phyloP scores from a whole-genome alignment of 2,888 invertebrate species.

The Plagodis pulveraria region DNA sequence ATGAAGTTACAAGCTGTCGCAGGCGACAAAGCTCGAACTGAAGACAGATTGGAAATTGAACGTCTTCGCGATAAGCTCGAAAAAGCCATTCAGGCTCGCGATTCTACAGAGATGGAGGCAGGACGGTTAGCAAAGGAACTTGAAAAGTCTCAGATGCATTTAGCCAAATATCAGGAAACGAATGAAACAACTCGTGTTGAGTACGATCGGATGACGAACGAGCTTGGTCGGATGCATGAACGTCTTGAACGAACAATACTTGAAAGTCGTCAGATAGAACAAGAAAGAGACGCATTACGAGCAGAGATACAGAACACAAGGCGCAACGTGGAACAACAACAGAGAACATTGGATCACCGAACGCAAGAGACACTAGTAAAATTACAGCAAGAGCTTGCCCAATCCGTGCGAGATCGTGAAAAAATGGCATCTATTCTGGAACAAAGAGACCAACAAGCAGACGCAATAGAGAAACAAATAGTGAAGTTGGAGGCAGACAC shows the following conservation, averaged over 20 bases:
- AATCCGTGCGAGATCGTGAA: constrained; percentile 89
- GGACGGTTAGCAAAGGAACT: constrained; percentile 93
- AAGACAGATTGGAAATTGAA: constrained; percentile 92
- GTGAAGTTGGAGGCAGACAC: constrained; percentile 93
- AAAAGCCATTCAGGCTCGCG: constrained; percentile 92
- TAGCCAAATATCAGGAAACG: constrained; percentile 93
- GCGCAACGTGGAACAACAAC: constrained; percentile 86
- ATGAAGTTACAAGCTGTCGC: constrained; percentile 88
- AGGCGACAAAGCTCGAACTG: constrained; percentile 87
- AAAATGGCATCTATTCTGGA: constrained; percentile 91
- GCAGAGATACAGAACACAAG: constrained; percentile 88
- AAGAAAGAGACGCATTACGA: constrained; percentile 89
- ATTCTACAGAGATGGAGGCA: constrained; percentile 94
- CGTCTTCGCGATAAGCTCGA: constrained; percentile 94
- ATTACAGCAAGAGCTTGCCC: constrained; percentile 89
- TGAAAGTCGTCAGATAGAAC: constrained; percentile 89
- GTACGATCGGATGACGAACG: constrained; percentile 93
- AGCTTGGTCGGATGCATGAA: constrained; percentile 92
- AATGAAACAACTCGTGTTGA: constrained; percentile 93
- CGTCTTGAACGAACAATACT: constrained; percentile 89
- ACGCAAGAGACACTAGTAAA: constrained; percentile 90
- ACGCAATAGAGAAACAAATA: constrained; percentile 93
- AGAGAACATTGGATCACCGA: constrained; percentile 87
- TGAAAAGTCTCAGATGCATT: constrained; percentile 93
- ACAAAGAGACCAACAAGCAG: constrained; percentile 91